Evolutionary conservation across 2,113 vertebrate genomes (phyloP), one percentile per base, ranked within the genome.

Genomic region (Corapipo altera): DNA sequence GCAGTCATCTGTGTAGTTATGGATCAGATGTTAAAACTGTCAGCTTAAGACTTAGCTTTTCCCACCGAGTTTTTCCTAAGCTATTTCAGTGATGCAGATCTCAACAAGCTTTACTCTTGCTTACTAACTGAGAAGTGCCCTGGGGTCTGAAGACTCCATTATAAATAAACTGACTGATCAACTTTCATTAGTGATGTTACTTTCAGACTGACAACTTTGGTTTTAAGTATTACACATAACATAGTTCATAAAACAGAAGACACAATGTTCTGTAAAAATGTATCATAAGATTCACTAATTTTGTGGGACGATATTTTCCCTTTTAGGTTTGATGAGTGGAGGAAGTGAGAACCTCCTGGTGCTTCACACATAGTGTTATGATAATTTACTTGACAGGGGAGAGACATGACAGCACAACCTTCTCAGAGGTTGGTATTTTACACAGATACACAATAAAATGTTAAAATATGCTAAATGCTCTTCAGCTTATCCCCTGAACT

Each of bases 381-480:
- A 74, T 3, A 0, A 46, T 75, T 85, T 76, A 70, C 22, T 96
- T 81, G 72, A 76, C 58, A 62, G 15, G 4, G 12, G 66, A 82
- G 35, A 89, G 52, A 85, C 15, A 37, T 12, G 11, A 70, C 39
- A 88, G 64, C 48, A 24, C 17, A 92, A 91, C 39, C 52, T 88
- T 67, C 72, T 65, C 35, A 77, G 24, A 66, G 48, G 11, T 5
- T 67, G 20, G 15, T 55, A 67, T 86, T 75, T 90, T 41, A 69
- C 69, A 93, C 46, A 86, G 46, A 90, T 35, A 86, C 37, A 88
- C 8, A 90, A 62, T 26, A 67, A 77, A 85, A 85, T 19, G 41
- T 39, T 93, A 82, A 74, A 90, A 88, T 84, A 94, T 41, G 72
- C 69, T 93, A 62, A 48, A 93, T 80, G 15, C 66, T 93, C 59